Evolutionary conservation across 2,113 vertebrate species (phyloP).

Genomic region (Tringa solitaria): DNA sequence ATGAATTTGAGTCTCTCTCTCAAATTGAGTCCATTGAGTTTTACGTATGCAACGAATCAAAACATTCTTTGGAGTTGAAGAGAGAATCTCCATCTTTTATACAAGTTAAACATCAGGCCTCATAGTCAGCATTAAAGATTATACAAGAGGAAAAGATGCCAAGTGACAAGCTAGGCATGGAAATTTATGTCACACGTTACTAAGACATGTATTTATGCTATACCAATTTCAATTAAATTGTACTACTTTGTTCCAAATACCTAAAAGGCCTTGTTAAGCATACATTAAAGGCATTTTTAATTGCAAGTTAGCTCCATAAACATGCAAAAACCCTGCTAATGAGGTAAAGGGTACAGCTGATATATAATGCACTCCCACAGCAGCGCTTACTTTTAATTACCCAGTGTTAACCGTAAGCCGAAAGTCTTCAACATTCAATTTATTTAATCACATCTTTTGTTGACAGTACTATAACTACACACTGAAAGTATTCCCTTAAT

Average conservation of each 20-base stretch:
- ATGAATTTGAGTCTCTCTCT: not conserved
- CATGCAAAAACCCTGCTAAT: conserved; percentile 78
- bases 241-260: conserved; percentile 70
- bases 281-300: conserved; percentile 76
- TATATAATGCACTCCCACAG: conserved; percentile 78
- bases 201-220: conserved; percentile 61
- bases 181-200: conserved; percentile 47
- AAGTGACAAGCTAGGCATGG: conserved; percentile 38
- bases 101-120: not conserved
- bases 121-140: not conserved
- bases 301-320: conserved; percentile 80
- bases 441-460: conserved; percentile 79
- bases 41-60: not conserved
- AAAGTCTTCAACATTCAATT: conserved; percentile 80
- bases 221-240: conserved; percentile 71
- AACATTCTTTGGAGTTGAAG: not conserved
- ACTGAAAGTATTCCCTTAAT: conserved; percentile 74
- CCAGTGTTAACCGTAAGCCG: conserved; percentile 75
- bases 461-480: conserved; percentile 72
- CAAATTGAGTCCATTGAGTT: not conserved
- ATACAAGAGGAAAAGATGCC: not conserved
- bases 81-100: not conserved
- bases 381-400: conserved; percentile 85
- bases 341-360: conserved; percentile 79
- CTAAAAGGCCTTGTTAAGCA: conserved; percentile 75